These are phyloP conservation scores for Drosophila ficusphila DNA, from an alignment of 1,140 invertebrate species.

Conservation along the genomic window DNA sequence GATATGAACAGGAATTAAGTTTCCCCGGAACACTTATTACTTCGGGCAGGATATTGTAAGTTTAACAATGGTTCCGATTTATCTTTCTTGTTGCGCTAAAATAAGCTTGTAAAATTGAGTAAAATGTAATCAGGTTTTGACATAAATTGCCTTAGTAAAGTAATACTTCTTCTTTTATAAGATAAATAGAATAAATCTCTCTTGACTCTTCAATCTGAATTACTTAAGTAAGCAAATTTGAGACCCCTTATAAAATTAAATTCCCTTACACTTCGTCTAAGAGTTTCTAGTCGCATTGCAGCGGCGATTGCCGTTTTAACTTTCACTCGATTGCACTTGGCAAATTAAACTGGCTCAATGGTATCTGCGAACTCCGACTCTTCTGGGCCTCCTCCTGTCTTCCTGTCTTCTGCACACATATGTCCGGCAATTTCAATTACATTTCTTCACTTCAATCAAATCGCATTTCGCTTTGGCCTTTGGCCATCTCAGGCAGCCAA, in stretches of 20 bases:
- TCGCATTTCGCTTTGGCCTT: conserved; percentile 40
- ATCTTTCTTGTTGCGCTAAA: not conserved
- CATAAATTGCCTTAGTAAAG: too few species aligned
- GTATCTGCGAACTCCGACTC: not conserved
- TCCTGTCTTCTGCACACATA: conserved; percentile 29
- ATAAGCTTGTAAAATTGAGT: not conserved
- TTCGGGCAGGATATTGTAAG: not conserved
- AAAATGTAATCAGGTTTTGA: not conserved
- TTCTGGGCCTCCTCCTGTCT: not conserved
- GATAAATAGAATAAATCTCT: too few species aligned
- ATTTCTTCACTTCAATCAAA: conserved; percentile 77
- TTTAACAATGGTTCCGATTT: not conserved
- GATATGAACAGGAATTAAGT: conserved; percentile 7
- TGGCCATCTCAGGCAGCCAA: conserved; percentile 15
- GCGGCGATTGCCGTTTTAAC: conserved; percentile 6
- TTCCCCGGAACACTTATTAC: conserved; percentile 1
- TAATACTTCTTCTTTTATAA: not conserved
- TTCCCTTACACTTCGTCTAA: not conserved
- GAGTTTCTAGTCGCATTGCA: not conserved
- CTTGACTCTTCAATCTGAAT: not conserved
- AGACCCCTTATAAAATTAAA: not conserved
- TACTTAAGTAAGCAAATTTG: not conserved
- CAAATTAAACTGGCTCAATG: conserved; percentile 40
- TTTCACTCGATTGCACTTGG: conserved; percentile 45
- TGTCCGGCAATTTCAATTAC: conserved; percentile 73